These are phyloP conservation scores for Cardiocondyla obscurior DNA, from an alignment of 1,140 invertebrate species.

Conservation along the genomic window DNA sequence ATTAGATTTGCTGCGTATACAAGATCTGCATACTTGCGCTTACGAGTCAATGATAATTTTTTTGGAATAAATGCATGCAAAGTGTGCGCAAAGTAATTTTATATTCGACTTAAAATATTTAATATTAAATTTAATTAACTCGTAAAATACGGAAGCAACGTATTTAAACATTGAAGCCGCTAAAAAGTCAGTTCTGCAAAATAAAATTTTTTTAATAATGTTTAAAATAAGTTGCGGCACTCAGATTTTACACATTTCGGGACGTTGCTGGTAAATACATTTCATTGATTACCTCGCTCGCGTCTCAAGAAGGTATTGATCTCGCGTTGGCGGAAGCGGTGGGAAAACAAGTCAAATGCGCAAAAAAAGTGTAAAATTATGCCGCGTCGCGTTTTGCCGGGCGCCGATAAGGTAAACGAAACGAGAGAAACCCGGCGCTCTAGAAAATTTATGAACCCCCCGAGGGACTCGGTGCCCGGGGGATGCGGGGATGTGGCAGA, in stretches of 20 bases:
- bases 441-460: constrained; percentile 62
- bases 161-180: too few species aligned
- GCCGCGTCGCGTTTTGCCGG: constrained; percentile 31
- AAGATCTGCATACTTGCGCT: neutral
- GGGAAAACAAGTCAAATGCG: neutral
- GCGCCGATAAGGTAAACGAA: constrained; percentile 71
- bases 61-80: neutral
- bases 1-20: neutral
- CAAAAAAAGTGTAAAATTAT: constrained; percentile 50
- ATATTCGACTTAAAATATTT: neutral
- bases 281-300: neutral
- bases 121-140: neutral
- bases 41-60: neutral
- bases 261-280: neutral
- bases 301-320: neutral
- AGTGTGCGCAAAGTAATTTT: neutral
- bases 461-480: constrained; percentile 21
- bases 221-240: neutral
- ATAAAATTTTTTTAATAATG: neutral
- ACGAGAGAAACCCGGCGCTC: constrained; percentile 48
- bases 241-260: neutral
- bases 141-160: neutral
- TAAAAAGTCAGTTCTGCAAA: neutral
- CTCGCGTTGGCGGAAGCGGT: too few species aligned
- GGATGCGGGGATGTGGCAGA: constrained; percentile 52